Base-by-base conservation (phyloP, 2,888 invertebrate species). In the Ochropleura leucogaster region DNA sequence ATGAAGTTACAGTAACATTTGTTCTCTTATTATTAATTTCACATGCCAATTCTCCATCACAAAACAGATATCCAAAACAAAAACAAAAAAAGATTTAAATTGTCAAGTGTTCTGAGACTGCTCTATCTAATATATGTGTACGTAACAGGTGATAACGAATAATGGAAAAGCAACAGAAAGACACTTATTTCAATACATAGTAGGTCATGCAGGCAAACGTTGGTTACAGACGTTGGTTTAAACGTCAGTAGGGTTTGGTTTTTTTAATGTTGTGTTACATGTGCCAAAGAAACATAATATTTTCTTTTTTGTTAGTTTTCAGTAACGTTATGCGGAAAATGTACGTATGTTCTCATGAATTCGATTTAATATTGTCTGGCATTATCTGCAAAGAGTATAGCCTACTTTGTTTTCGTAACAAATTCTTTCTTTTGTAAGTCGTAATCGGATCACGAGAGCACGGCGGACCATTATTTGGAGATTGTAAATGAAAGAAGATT, bases 381-480 rank as follows among this genome's bases (percentile, higher is more conserved):
- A 40, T 59, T 9, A 65, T 42, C 51, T 14, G 9, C 18, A 16
- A 10, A 47, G 40, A 46, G n/a, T 6, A 14, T 30, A 4, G n/a
- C n/a, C n/a, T 47, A 30, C 18, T 18, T 59, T 68, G 10, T 30
- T 53, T 47, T 8, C 8, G 9, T 68, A 4, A 60, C 14, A 68
- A 46, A n/a, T 14, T 18, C 30, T 8, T n/a, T 30, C 49, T 59
- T 64, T 71, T 49, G 30, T 60, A 12, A 20, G 10, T 40, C 40
- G 14, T 72, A 66, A 74, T 72, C 59, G 46, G 65, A 60, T 66
- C 59, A 47, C n/a, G n/a, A 20, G 59, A 60, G 46, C 59, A 18
- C n/a, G 7, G 20, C 4, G 3, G 40, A 47, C 9, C 14, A 51
- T 12, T 47, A 53, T 59, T 40, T 16, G n/a, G 42, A 66, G 53